Base-by-base conservation (phyloP, 2,888 invertebrate species). In the Lithophane ornitopus region DNA sequence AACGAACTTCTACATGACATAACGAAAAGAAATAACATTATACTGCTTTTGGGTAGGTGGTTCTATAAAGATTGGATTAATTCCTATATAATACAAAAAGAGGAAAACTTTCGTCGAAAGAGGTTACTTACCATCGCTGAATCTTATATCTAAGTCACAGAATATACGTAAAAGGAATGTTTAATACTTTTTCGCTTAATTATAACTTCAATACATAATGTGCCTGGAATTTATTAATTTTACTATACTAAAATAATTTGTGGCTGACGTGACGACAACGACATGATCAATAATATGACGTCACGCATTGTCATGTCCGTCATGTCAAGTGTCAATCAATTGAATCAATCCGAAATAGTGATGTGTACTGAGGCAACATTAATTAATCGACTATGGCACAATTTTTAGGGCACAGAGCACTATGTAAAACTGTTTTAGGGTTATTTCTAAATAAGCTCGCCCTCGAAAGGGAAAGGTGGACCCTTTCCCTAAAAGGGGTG, bases 91-190 rank as follows among this genome's bases (percentile, higher is more conserved):
- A 52, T 52, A 46, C 7, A 14, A 58, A 44, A 65, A 39, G 9
- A 39, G 66, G 59, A 70, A 70, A 69, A 65, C 52, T 58, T 49
- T 71, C 11, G 16, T 16, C 28, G 26, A n/a, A 22, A 39, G 68
- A 85, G 79, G 74, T 84, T 76, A 79, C 87, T 78, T 49, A 88
- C 87, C 87, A 87, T 87, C 22, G 70, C 84, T 73, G 28, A 61
- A 75, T 73, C 62, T 78, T 86, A 81, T 63, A 71, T 8, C 41
- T 84, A 84, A 68, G 68, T 76, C 65, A 78, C 73, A 75, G 39
- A 61, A 54, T 68, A 61, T 49, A 78, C 26, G 39, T 61, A 61
- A 77, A 76, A 70, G 87, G 88, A 87, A 87, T 87, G 87, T 78
- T 79, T 74, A 67, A 66, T 66, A 68, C 16, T 66, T 69, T 70